A percentile compares a stretch with the other conserved stretches of the same genome.
These are phyloP conservation scores for Clitarchus hookeri DNA, from an alignment of 2,888 invertebrate genomes.

Conservation along the genomic window DNA sequence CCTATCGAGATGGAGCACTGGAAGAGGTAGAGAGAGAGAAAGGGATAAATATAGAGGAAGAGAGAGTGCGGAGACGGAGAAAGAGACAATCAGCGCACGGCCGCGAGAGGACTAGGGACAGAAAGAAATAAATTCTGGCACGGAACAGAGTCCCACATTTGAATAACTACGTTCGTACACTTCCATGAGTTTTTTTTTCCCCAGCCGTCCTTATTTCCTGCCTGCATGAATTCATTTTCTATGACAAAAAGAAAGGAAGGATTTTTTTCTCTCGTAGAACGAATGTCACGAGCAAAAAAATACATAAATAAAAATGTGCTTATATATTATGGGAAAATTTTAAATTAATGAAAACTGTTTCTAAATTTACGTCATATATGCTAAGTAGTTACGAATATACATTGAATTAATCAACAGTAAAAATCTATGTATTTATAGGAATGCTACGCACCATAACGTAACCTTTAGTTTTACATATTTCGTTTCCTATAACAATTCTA, in stretches of 20 bases:
- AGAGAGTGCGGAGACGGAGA: not conserved
- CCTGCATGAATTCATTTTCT: slow-evolving; percentile 14
- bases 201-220: not conserved
- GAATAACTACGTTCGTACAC: slow-evolving; percentile 3
- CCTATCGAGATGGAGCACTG: not conserved
- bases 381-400: too few relatives aligned
- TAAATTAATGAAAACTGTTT: too few relatives aligned
- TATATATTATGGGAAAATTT: too few relatives aligned
- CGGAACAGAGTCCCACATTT: not conserved
- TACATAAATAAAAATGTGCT: too few relatives aligned
- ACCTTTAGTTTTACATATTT: too few relatives aligned
- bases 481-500: too few relatives aligned
- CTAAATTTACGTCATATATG: too few relatives aligned
- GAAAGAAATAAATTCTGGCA: slow-evolving; percentile 8
- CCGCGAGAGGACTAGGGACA: not conserved
- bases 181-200: not conserved
- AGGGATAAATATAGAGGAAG: not conserved
- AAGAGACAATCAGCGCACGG: not conserved
- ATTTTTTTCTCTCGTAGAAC: not conserved
- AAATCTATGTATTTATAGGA: too few relatives aligned
- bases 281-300: not conserved
- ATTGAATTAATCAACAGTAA: too few relatives aligned
- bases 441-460: too few relatives aligned
- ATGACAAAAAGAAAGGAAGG: too few relatives aligned
- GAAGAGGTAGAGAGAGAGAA: not conserved